Conservation (phyloP, 2,888 invertebrate genomes). For the Lamellibrachia satsuma region DNA sequence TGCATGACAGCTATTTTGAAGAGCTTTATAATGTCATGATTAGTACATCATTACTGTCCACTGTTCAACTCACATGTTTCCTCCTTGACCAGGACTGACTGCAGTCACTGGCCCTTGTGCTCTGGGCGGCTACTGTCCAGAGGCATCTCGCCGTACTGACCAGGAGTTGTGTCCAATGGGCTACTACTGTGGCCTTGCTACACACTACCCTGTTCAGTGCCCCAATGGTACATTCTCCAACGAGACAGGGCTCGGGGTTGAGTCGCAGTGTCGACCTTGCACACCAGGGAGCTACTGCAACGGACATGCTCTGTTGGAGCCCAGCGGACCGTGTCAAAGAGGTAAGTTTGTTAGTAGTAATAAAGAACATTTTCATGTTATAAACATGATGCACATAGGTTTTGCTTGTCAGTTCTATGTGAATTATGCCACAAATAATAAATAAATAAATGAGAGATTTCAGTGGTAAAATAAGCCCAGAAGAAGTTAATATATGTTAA, state of each 20-base stretch:
- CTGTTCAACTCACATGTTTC: neutral
- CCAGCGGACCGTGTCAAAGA: conserved; percentile 56
- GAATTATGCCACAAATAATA: neutral
- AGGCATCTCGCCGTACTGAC: conserved; percentile 48
- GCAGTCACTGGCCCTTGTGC: conserved; percentile 55
- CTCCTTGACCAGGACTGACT: conserved; percentile 49
- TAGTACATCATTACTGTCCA: neutral
- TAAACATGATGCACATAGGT: no score
- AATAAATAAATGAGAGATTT: no score
- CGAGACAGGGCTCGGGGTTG: conserved; percentile 47
- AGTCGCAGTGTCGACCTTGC: conserved; percentile 52
- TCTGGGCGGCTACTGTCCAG: conserved; percentile 57
- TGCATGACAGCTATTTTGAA: neutral
- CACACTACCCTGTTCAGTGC: conserved; percentile 53
- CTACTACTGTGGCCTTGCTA: conserved; percentile 54
- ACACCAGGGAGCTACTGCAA: conserved; percentile 58
- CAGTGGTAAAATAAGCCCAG: no score
- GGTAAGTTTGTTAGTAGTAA: conserved; percentile 43
- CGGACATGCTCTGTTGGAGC: conserved; percentile 51
- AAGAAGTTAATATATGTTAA: neutral
- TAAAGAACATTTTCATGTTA: no score
- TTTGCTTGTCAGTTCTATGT: neutral
- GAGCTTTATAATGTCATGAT: neutral
- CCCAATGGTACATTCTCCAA: conserved; percentile 62
- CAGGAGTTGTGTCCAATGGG: conserved; percentile 53